Base-by-base conservation (phyloP, 1,140 invertebrate genomes). In the Lethrus apterus region DNA sequence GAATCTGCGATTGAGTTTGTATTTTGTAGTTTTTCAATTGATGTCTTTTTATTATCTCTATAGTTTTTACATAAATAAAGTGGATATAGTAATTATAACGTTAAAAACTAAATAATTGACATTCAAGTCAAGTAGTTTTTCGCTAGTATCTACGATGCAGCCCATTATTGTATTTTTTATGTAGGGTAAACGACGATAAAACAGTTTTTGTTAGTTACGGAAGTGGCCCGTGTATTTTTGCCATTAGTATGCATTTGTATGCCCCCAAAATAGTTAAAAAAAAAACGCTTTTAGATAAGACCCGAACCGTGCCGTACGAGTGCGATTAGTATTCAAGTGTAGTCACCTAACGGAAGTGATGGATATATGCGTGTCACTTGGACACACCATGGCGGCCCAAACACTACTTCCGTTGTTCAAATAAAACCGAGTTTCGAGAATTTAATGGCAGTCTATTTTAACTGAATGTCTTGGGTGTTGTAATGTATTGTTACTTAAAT, bases 291-390 rank as follows among this genome's bases (percentile, higher is more conserved):
- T 38, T 38, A 38, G 35, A 38, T 38, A 38, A 38, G 35, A 38
- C 35, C 35, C 19, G 24, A 38, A 38, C 35, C 10, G 35, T 38
- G 35, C 24, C 24, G 35, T 36, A n/a, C n/a, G n/a, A n/a, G 24
- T 21, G 35, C 20, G 3, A 38, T 38, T 38, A 38, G 35, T 38
- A 38, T 38, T 38, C 35, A 21, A 38, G 35, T 38, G 24, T 38
- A 21, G 35, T 38, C 35, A 11, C 24, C 35, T 38, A 23, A 11
- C 35, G 35, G 35, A 38, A 38, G 35, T 38, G 35, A 38, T 38
- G 35, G 35, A 38, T 38, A 38, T 19, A 38, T 38, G 35, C 35
- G 14, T 38, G 35, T 38, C 35, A 38, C 35, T 38, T 38, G 35
- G 35, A 38, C 35, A 38, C 35, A 18, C 35, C n/a, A n/a, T 38